Evolutionary conservation across 2,797 vertebrate genomes (phyloP).

Genomic region (Pangasius sanitwongsei): DNA sequence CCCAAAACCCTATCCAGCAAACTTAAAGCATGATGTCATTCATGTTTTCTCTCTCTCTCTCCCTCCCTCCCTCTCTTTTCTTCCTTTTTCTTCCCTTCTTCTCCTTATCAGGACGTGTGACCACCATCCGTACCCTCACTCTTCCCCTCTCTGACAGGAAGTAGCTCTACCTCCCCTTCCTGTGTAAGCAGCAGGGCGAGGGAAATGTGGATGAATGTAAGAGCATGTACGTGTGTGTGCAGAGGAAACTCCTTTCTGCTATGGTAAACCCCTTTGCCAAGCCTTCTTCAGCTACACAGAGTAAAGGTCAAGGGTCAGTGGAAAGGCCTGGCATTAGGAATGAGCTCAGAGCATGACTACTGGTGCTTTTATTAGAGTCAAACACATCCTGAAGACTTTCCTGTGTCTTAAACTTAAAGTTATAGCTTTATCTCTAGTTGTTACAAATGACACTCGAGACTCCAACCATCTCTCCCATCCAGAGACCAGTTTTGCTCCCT

Average conservation of each 20-base stretch:
- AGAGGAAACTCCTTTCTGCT: constrained; percentile 45
- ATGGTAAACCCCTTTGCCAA: constrained; percentile 26
- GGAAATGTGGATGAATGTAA: constrained; percentile 20
- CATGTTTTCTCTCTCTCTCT: constrained; percentile 36
- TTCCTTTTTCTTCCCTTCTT: constrained; percentile 41
- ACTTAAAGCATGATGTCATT: constrained; percentile 68
- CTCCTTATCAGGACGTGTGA: constrained; percentile 66
- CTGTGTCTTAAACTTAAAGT: not conserved
- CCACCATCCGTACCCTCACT: constrained; percentile 68
- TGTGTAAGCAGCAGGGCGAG: constrained; percentile 68
- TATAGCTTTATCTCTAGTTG: not conserved
- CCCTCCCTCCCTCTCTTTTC: constrained; percentile 24
- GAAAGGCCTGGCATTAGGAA: constrained; percentile 18
- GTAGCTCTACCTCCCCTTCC: constrained; percentile 61
- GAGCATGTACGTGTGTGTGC: constrained; percentile 26
- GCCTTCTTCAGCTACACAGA: constrained; percentile 32
- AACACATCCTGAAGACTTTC: not conserved
- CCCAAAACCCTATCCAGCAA: constrained; percentile 45
- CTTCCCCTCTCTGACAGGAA: constrained; percentile 66
- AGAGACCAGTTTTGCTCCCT: not conserved
- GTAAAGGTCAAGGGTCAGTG: constrained; percentile 35
- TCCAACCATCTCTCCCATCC: not conserved
- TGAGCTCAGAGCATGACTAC: constrained; percentile 31
- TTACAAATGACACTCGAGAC: not conserved
- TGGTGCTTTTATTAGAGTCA: constrained; percentile 32